phyloP scores from a whole-genome alignment of 2,113 vertebrate genomes.

The Phaethornis superciliosus region DNA sequence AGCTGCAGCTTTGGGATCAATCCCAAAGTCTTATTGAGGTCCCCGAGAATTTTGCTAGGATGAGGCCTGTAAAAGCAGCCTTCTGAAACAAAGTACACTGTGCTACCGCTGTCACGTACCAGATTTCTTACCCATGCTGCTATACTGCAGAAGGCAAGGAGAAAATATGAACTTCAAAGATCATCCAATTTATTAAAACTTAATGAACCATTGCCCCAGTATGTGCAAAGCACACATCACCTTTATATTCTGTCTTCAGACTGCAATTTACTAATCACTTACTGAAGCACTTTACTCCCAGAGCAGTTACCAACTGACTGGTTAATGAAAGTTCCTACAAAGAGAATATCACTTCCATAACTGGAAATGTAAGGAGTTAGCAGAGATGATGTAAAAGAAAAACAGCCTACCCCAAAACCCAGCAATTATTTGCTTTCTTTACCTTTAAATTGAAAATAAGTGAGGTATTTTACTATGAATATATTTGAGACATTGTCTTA shows the following conservation, averaged over 20 bases:
- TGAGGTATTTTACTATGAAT: neutral
- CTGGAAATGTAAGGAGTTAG: neutral
- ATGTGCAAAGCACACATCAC: neutral
- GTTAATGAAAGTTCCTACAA: slow-evolving; percentile 8
- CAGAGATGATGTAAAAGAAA: neutral
- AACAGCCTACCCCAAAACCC: rapidly evolving
- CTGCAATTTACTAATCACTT: slow-evolving; percentile 15
- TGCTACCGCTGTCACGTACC: neutral
- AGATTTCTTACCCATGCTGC: neutral
- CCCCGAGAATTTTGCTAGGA: neutral
- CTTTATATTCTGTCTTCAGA: neutral
- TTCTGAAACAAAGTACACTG: neutral
- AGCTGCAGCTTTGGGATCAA: neutral
- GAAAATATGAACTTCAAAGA: neutral
- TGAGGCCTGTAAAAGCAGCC: neutral
- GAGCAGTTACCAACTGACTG: neutral
- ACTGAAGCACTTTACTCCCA: neutral
- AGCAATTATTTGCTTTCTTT: neutral
- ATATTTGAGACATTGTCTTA: neutral
- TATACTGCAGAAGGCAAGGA: neutral
- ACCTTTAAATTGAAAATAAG: neutral
- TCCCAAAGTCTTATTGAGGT: neutral
- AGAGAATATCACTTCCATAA: slow-evolving; percentile 16
- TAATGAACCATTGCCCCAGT: neutral
- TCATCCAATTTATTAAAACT: slow-evolving; percentile 42